Conservation (phyloP, 2,888 invertebrate genomes). For the Lithophane leautieri region DNA sequence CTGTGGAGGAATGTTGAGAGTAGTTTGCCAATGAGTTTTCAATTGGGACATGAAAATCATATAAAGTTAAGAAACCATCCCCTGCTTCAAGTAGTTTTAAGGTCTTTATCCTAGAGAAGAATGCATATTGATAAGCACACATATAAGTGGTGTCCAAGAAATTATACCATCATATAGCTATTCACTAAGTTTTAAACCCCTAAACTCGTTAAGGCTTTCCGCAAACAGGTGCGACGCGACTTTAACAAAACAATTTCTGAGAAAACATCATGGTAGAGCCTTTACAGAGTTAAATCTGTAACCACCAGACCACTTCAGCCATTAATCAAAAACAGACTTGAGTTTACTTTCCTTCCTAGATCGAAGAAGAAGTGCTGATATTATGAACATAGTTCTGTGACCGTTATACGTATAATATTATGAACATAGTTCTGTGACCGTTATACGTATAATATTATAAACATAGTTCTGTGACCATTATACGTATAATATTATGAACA, state of each 20-base stretch:
- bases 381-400: neutral
- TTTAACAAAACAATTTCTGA: no score
- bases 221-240: no score
- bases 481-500: no score
- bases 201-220: neutral
- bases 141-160: neutral
- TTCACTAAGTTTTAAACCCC: neutral
- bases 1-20: constrained; percentile 2
- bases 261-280: no score
- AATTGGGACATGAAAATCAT: neutral
- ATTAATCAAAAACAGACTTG: neutral
- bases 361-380: neutral
- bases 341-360: neutral
- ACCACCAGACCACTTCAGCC: neutral
- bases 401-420: no score
- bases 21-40: neutral
- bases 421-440: no score
- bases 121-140: neutral
- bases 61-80: neutral
- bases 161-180: neutral
- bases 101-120: neutral
- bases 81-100: neutral
- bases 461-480: no score
- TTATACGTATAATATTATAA: no score
- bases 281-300: neutral